These are phyloP conservation scores for Pipistrellus nathusii DNA, from an alignment of 2,797 vertebrate species.

Conservation along the genomic window DNA sequence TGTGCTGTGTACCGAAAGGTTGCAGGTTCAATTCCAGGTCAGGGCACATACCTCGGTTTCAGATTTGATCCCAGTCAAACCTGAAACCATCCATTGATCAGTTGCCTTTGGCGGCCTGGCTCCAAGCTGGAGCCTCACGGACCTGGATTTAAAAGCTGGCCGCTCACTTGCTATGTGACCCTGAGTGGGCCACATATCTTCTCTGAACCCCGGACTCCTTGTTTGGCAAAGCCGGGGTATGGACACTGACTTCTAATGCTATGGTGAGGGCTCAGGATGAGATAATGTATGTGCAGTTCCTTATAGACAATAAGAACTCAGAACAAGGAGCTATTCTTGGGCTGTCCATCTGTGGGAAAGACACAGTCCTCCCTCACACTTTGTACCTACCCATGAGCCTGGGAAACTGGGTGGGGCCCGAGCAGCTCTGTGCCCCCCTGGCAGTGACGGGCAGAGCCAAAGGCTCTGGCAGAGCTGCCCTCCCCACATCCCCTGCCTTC, in stretches of 20 bases:
- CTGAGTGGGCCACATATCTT: background rate
- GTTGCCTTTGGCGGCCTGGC: background rate
- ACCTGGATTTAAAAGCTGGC: background rate
- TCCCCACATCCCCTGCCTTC: fast-evolving
- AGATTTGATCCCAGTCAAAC: background rate
- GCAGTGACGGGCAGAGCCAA: background rate
- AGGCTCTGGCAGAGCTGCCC: background rate
- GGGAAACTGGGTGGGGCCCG: background rate
- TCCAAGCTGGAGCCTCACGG: background rate
- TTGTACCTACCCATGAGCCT: background rate
- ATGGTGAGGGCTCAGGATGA: background rate
- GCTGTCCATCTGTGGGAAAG: background rate
- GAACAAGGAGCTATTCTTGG: background rate
- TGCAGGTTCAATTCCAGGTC: background rate
- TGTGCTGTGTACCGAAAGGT: background rate
- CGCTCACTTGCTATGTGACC: background rate
- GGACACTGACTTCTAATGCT: background rate
- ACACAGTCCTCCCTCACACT: background rate
- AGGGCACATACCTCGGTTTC: background rate
- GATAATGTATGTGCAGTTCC: background rate
- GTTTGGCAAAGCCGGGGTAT: background rate
- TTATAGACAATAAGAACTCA: background rate
- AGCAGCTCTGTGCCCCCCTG: background rate
- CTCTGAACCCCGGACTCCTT: slow-evolving; percentile 2
- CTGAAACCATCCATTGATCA: no score